Percentiles rank a stretch among this genome's conserved stretches.
phyloP scores from a whole-genome alignment of 2,113 vertebrate genomes.

The Planiliza haematocheilus region DNA sequence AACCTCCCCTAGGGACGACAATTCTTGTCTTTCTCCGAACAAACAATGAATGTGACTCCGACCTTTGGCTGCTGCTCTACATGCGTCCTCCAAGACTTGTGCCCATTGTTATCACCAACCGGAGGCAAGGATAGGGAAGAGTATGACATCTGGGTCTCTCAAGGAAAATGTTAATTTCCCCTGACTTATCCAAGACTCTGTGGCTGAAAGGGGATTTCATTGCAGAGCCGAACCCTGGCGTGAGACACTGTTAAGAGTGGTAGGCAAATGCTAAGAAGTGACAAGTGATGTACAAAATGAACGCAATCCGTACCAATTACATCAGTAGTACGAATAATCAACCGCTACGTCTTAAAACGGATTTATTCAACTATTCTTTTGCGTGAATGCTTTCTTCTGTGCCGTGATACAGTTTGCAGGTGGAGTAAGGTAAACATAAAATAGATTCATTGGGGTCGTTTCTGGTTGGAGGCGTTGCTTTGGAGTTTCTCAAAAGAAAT shows the following conservation, averaged over 20 bases:
- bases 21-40: neutral
- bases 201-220: neutral
- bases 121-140: conserved; percentile 2
- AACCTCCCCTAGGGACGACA: neutral
- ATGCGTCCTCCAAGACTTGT: conserved; percentile 8
- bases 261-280: too few relatives aligned
- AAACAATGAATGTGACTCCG: conserved; percentile 6
- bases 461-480: too few relatives aligned
- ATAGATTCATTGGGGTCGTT: too few relatives aligned
- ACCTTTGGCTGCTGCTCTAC: conserved; percentile 12
- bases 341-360: neutral
- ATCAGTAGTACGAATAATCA: too few relatives aligned
- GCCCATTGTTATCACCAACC: conserved; percentile 18
- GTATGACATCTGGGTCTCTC: conserved; percentile 3
- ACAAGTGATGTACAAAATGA: neutral
- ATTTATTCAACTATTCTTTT: neutral
- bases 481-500: too few relatives aligned
- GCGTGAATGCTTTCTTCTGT: too few relatives aligned
- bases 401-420: too few relatives aligned
- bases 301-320: neutral
- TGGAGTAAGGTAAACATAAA: too few relatives aligned
- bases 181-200: neutral
- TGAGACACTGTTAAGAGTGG: too few relatives aligned
- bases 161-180: neutral
- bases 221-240: neutral